phyloP scores from a whole-genome alignment of 2,797 vertebrate species.

The Phoxinus dragarum region DNA sequence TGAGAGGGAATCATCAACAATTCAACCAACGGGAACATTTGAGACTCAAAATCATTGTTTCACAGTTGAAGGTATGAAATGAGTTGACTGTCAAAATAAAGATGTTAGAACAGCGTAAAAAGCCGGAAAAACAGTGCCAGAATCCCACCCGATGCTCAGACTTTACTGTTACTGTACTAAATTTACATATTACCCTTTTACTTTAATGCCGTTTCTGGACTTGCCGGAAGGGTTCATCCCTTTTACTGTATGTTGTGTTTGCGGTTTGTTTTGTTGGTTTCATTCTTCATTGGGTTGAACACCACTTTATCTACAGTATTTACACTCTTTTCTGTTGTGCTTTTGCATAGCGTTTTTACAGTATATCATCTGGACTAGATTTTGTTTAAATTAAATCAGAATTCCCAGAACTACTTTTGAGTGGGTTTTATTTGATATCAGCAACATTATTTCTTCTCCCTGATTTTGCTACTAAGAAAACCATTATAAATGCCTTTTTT shows the following conservation, averaged over 20 bases:
- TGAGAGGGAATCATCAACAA: neutral
- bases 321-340: neutral
- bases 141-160: neutral
- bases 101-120: neutral
- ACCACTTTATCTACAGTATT: neutral
- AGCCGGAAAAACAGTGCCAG: neutral
- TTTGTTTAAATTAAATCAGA: neutral
- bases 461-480: neutral
- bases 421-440: neutral
- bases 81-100: neutral
- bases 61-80: neutral
- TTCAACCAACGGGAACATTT: neutral
- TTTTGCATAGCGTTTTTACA: neutral
- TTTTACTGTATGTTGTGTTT: neutral
- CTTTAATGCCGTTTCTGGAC: neutral
- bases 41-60: neutral
- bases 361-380: neutral
- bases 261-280: neutral
- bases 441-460: neutral
- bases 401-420: neutral
- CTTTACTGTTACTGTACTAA: neutral
- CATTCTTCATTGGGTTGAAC: neutral
- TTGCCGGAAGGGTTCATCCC: neutral
- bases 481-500: conserved; percentile 7
- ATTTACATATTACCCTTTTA: neutral